phyloP scores from a whole-genome alignment of 2,888 invertebrate genomes.

The Cephalotes varians region DNA sequence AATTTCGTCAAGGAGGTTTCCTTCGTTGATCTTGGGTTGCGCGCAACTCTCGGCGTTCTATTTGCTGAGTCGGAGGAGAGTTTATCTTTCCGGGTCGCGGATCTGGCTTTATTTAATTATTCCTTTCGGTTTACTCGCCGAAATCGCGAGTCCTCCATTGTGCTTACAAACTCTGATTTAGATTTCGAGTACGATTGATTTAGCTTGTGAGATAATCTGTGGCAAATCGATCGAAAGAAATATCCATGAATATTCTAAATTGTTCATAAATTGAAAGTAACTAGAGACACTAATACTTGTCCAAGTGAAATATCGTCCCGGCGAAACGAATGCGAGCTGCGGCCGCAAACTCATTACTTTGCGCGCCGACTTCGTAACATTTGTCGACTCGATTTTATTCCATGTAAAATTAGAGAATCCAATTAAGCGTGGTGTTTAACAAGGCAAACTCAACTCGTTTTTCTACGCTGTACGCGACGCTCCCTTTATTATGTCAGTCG shows the following conservation, averaged over 20 bases:
- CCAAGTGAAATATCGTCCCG: conserved; percentile 5
- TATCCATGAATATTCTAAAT: neutral
- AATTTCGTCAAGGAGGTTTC: conserved; percentile 27
- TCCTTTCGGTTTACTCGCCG: conserved; percentile 8
- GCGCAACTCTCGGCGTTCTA: conserved; percentile 26
- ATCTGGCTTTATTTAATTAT: conserved; percentile 41
- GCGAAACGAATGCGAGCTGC: neutral
- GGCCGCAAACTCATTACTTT: neutral
- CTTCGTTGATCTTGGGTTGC: conserved; percentile 33
- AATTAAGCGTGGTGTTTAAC: conserved; percentile 25
- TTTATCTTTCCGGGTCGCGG: conserved; percentile 40
- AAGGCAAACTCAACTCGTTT: conserved; percentile 33
- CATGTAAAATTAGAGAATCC: conserved; percentile 28
- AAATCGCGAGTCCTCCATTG: neutral
- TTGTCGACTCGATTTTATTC: conserved; percentile 21
- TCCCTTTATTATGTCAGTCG: conserved; percentile 31
- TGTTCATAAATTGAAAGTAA: conserved; percentile 12
- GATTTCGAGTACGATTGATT: neutral
- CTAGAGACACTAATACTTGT: conserved; percentile 11
- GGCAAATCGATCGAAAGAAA: neutral
- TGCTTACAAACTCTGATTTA: conserved; percentile 1
- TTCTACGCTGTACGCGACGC: neutral
- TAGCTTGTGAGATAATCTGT: neutral
- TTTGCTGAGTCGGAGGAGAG: conserved; percentile 22
- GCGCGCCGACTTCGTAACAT: conserved; percentile 8